Base-by-base conservation (phyloP, 1,140 invertebrate genomes). In the Pachypsylla venusta region DNA sequence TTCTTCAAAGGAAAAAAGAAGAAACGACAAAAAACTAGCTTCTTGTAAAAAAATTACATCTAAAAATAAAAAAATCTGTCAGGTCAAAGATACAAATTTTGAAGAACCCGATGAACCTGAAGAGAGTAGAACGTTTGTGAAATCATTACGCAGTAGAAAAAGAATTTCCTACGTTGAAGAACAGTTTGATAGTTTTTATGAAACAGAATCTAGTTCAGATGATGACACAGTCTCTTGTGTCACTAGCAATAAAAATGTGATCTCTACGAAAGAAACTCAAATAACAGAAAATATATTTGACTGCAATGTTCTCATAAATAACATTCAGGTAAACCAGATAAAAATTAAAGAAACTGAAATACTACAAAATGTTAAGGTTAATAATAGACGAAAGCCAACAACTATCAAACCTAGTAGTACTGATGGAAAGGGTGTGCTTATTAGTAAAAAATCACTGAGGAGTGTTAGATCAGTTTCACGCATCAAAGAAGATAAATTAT, bases 311-410 rank as follows among this genome's bases (percentile, higher is more conserved):
- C 22, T 48, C n/a, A 48, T 48, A 19, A 48, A 48, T 48, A 48
- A 48, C 22, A 22, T 48, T 48, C 42, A 48, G 22, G n/a, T 48
- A 48, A 48, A 48, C 22, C 42, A 48, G 22, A 48, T 48, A 19
- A n/a, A 48, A 48, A 48, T 48, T 19, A 48, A 48, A 48, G n/a
- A 48, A n/a, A 48, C 42, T 48, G 42, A 48, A 48, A 48, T 48
- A 48, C 42, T n/a, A 5, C 42, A 48, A 48, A 48, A 48, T 22
- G 5, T 48, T 10, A 48, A 48, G n/a, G 16, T 48, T 19, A 48
- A 48, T 19, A 48, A 19, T 19, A 48, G 22, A 48, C 5, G 22
- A 48, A 48, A 22, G 42, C 22, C 42, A 5, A n/a, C n/a, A n/a
- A n/a, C n/a, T n/a, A n/a, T n/a, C n/a, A n/a, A n/a, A n/a, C n/a